phyloP scores from a whole-genome alignment of 35 echinoderm and acorn worm genomes.

The Hemicentrotus pulcherrimus region DNA sequence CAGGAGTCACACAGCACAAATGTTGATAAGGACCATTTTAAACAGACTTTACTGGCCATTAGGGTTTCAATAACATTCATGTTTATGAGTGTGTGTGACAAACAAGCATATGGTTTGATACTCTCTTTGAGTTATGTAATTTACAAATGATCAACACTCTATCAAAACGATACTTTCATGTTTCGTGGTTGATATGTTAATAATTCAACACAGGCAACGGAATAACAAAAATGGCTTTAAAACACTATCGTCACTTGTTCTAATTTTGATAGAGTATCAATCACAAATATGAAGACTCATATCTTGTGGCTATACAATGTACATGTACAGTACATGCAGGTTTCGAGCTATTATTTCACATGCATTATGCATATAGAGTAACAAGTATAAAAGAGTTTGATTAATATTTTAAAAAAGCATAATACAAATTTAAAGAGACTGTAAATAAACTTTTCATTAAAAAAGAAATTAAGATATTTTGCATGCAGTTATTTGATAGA shows the following conservation, averaged over 20 bases:
- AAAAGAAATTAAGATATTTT: background rate
- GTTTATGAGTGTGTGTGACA: background rate
- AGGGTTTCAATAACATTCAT: background rate
- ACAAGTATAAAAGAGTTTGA: background rate
- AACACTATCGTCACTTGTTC: background rate
- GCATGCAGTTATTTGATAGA: background rate
- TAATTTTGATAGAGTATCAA: too few relatives aligned
- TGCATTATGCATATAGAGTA: background rate
- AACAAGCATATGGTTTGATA: background rate
- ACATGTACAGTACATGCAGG: background rate
- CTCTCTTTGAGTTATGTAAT: background rate
- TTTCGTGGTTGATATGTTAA: background rate
- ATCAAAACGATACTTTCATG: background rate
- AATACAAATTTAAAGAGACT: background rate
- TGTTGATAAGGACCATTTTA: background rate
- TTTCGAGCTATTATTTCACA: background rate
- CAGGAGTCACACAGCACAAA: too few relatives aligned
- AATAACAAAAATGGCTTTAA: background rate
- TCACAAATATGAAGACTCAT: too few relatives aligned
- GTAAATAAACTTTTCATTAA: background rate
- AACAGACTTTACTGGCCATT: background rate
- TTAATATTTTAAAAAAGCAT: background rate
- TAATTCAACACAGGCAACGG: background rate
- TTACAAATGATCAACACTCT: background rate
- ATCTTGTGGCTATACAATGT: too few relatives aligned